Evolutionary conservation across 2,113 vertebrate species (phyloP), one percentile per base, ranked within the genome.

Genomic region (Mormyrus iriodes): DNA sequence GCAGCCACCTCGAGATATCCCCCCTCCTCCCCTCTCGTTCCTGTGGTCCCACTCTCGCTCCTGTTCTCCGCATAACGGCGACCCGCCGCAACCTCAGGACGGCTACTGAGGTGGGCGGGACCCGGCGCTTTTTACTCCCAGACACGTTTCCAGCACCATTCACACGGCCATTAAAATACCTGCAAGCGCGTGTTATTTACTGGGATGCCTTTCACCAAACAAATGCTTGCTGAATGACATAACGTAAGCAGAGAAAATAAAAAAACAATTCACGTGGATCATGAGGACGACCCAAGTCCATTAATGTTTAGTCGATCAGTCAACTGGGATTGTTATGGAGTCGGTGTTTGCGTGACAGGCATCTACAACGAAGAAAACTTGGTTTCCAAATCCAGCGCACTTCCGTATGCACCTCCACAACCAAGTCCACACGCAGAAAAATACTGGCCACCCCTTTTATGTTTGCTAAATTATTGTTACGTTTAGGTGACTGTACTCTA

Each of bases 1-100:
- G 95, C 95, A 94, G 52, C 90, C 93, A 92, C 92, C 94, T 94
- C 93, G 94, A 92, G 94, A 93, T 93, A 94, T 9, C 93, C 93
- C 94, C 93, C 93, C 90, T 90, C 92, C 93, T 51, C 90, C 93
- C 90, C 88, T 91, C 91, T 88, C 92, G 89, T 90, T 49, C 86
- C 88, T 86, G 86, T 89, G 90, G 87, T 90, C 90, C 89, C 87
- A 19, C 91, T 89, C 58, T 73, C 91, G 92, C 93, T 93, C 93
- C 93, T 93, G 93, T 93, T 94, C 84, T 93, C 93, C 94, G 93
- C 94, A 93, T 94, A 94, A 89, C 95, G 93, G 92, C 93, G 88
- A 91, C 91, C 92, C 89, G 93, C 94, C 90, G 94, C 94, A 95
- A 94, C 93, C 94, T 94, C 83, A 12, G 19, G n/a, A 91, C 92